These are phyloP conservation scores for Xestia xanthographa DNA, from an alignment of 2,888 invertebrate genomes.

Conservation along the genomic window DNA sequence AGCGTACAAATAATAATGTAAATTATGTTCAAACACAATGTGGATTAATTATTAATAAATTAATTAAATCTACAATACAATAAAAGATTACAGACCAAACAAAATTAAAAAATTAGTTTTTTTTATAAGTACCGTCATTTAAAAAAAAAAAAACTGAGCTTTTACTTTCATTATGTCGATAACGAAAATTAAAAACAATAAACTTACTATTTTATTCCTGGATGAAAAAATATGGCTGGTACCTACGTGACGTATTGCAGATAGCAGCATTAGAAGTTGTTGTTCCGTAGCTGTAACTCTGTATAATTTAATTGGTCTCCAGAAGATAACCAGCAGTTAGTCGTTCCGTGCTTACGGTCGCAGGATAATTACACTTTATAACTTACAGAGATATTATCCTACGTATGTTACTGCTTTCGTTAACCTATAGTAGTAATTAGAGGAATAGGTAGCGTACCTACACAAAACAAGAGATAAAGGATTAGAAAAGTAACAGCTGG, in stretches of 20 bases:
- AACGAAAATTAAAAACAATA: too few species aligned
- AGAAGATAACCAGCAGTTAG: neutral
- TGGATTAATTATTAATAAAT: neutral
- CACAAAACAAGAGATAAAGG: too few species aligned
- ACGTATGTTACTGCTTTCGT: neutral
- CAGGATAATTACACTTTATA: constrained; percentile 10
- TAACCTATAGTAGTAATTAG: neutral
- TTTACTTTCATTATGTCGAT: too few species aligned
- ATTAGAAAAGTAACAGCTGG: too few species aligned
- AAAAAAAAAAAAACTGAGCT: too few species aligned
- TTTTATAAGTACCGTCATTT: too few species aligned
- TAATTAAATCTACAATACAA: too few species aligned
- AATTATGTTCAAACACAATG: neutral
- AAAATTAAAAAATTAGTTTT: too few species aligned
- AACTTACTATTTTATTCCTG: too few species aligned
- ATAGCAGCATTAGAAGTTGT: neutral
- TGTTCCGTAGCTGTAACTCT: neutral
- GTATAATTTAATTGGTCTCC: constrained; percentile 2
- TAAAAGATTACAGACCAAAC: too few species aligned
- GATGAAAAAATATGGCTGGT: neutral
- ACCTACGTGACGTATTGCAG: neutral
- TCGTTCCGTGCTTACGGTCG: neutral
- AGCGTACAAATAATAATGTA: neutral
- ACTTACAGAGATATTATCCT: neutral
- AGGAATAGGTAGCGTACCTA: neutral